Base-by-base conservation (phyloP, 2,113 vertebrate species). In the Melanotaenia duboulayi region DNA sequence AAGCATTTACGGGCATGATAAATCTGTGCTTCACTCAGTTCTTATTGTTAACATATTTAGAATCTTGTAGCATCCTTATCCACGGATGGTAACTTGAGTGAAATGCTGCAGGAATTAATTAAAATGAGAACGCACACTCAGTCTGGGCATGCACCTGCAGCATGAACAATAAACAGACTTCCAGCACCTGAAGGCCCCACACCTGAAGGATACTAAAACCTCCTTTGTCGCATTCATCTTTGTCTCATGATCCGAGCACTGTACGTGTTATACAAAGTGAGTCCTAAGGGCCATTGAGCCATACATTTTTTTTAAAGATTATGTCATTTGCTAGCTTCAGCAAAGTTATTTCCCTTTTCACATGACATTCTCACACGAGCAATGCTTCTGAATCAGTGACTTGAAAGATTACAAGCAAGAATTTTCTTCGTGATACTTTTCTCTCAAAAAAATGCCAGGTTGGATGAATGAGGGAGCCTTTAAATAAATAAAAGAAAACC, bases 21-120 rank as follows among this genome's bases (percentile, higher is more conserved):
- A 71, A 78, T 77, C 65, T 11, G 16, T 39, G 69, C n/a, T n/a
- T 13, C 59, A 50, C 22, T 50, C 44, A 58, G 24, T 64, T 39
- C 69, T 71, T 48, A 24, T 22, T 74, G 23, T 39, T 56, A 63
- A 54, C 56, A 56, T 28, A 24, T 16, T 58, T 32, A 35, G 59
- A 75, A 65, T 81, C 25, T 63, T 37, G 75, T 83, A 5, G 78
- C 80, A 2, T 65, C 56, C 20, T 71, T n/a, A 4, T 65, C 52
- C 67, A 42, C 81, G 85, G 85, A 86, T 81, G 73, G 81, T 74
- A 85, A 87, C 70, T 67, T 54, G 74, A 61, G 12, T 14, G 40
- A 42, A 13, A 42, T 42, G 12, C 76, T 4, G 22, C 39, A 72
- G 56, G 82, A 81, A 78, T 85, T 64, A 85, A 82, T 88, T 81